These are phyloP conservation scores for Prolemur simus DNA, from an alignment of 2,113 vertebrate species.

Conservation along the genomic window DNA sequence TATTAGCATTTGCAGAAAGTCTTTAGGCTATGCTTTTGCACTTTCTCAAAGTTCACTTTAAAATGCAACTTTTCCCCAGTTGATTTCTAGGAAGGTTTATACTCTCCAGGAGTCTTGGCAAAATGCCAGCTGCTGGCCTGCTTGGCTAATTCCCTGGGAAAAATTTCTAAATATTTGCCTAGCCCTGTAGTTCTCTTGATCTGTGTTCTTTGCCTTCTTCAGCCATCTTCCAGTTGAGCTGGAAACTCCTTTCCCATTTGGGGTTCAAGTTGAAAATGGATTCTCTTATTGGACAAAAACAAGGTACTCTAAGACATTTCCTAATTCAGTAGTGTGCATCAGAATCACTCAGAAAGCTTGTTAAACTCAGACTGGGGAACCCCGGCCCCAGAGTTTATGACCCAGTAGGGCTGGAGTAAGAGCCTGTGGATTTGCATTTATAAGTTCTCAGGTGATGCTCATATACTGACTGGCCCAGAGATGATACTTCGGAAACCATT, in stretches of 20 bases:
- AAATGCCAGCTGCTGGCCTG: background rate
- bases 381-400: background rate
- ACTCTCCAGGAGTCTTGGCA: constrained; percentile 36
- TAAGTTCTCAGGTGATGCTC: background rate
- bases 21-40: background rate
- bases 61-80: constrained; percentile 37
- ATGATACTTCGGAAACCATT: constrained; percentile 24
- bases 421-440: background rate
- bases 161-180: background rate
- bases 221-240: background rate
- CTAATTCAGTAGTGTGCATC: background rate
- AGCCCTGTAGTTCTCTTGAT: background rate
- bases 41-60: constrained; percentile 43
- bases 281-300: constrained; percentile 22
- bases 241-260: constrained; percentile 35
- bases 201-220: constrained; percentile 1
- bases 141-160: background rate
- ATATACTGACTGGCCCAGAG: background rate
- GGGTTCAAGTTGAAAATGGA: constrained; percentile 31
- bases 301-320: background rate
- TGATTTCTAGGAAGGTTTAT: constrained; percentile 58
- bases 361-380: background rate
- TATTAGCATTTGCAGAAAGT: background rate
- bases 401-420: background rate
- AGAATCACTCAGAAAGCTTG: background rate